These are phyloP conservation scores for Gymnogyps californianus DNA, from an alignment of 2,113 vertebrate genomes.

Conservation along the genomic window DNA sequence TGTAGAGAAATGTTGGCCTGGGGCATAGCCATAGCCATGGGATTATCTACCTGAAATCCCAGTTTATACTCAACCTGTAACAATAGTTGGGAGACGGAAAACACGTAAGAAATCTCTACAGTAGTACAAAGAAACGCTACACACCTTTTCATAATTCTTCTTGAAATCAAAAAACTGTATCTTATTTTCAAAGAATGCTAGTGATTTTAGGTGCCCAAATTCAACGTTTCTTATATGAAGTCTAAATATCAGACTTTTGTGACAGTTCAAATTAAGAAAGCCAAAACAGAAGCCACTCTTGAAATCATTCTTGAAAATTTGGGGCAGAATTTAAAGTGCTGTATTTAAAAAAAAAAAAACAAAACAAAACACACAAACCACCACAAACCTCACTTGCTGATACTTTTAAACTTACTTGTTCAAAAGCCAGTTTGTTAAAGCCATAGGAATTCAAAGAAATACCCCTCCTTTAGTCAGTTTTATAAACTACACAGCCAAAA, in stretches of 20 bases:
- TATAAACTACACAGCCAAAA: not conserved
- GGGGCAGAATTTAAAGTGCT: not conserved
- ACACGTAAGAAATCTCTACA: not conserved
- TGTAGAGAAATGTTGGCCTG: constrained; percentile 89
- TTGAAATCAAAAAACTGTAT: not conserved
- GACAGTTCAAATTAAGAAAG: not conserved
- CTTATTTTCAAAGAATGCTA: not conserved
- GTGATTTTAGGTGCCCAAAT: not conserved
- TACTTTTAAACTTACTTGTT: not conserved
- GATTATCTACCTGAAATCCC: constrained; percentile 91
- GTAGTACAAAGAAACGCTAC: not conserved
- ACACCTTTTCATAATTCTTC: not conserved
- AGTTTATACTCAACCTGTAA: constrained; percentile 91
- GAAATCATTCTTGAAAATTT: not conserved
- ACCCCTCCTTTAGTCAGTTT: not conserved
- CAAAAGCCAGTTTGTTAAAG: not conserved
- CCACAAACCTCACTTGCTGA: not conserved
- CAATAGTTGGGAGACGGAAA: not conserved
- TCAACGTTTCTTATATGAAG: not conserved
- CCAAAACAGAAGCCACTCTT: not conserved
- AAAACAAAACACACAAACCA: not conserved
- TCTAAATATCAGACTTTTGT: not conserved
- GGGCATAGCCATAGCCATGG: constrained; percentile 87
- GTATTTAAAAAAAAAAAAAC: not conserved
- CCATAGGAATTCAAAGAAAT: not conserved